Conservation (phyloP, 2,113 vertebrate species). For the Chamaetylas fuelleborni region DNA sequence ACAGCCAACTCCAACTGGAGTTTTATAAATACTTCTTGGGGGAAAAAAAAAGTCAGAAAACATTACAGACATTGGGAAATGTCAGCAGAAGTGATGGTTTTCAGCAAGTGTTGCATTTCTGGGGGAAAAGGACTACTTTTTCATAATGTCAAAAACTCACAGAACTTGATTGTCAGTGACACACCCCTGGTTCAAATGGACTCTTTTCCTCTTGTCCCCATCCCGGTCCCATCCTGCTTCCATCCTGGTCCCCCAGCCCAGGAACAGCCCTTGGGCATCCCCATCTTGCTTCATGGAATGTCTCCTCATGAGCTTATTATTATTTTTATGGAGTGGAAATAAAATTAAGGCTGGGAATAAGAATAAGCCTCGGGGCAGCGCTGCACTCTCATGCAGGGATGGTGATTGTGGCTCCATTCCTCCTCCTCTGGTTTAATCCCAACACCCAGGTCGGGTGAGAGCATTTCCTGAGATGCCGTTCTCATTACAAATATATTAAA, state of each 20-base stretch:
- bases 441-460: not conserved
- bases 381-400: not conserved
- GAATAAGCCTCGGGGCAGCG: not conserved
- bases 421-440: not conserved
- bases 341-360: slow-evolving; percentile 6
- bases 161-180: fast-evolving
- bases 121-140: not conserved
- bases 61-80: not conserved
- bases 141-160: not conserved
- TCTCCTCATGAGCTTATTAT: not conserved
- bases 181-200: fast-evolving
- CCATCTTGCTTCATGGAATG: not conserved
- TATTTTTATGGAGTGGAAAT: not conserved
- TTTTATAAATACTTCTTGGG: not conserved
- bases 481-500: slow-evolving; percentile 42
- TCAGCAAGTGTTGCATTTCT: not conserved
- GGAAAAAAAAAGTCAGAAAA: not conserved
- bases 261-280: not conserved
- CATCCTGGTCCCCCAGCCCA: not conserved
- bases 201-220: not conserved
- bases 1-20: not conserved
- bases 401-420: not conserved
- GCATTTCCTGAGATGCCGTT: not conserved
- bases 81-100: not conserved
- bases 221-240: fast-evolving